Evolutionary conservation across 2,113 vertebrate species (phyloP), one percentile per base, ranked within the genome.

Genomic region (Lynx canadensis): DNA sequence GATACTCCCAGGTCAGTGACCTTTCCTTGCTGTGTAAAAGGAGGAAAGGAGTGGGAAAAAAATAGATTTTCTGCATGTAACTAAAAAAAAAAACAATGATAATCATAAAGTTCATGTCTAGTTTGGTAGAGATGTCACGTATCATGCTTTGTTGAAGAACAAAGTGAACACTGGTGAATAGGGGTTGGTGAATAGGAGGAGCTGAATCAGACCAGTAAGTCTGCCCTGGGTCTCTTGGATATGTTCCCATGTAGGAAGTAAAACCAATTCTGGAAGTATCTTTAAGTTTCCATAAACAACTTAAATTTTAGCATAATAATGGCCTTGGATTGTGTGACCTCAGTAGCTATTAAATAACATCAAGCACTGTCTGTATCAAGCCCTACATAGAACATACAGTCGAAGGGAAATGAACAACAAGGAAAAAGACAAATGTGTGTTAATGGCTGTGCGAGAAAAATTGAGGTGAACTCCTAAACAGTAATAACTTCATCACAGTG

Each of bases 61-160:
- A 98, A 99, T 99, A 98, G 98, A 99, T 99, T 99, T 99, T 99
- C 99, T 99, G 99, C 99, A 99, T 99, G 99, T 99, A 99, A 99
- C 99, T 99, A 99, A 99, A 99, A 99, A 99, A 99, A 99, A 98
- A 98, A 98, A 1, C 18, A 55, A 55, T 16, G 18, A 55, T 6
- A 5, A 55, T 45, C 19, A 8, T 18, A 99, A 99, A 99, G 99
- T 99, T 99, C 99, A 99, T 99, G 99, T 99, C 99, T 99, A 99
- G 99, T 99, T 99, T 99, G 99, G 99, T 99, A 99, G 99, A 99
- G 99, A 99, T 99, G 99, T 99, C 99, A 99, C 99, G 99, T 99
- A 99, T 99, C 99, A 99, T 99, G 99, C 99, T 99, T 99, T 99
- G 99, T 99, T 99, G 99, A 99, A 99, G 99, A 99, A 99, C 99